Evolutionary conservation across 2,888 invertebrate genomes (phyloP).

Genomic region (Drosophila helvetica): DNA sequence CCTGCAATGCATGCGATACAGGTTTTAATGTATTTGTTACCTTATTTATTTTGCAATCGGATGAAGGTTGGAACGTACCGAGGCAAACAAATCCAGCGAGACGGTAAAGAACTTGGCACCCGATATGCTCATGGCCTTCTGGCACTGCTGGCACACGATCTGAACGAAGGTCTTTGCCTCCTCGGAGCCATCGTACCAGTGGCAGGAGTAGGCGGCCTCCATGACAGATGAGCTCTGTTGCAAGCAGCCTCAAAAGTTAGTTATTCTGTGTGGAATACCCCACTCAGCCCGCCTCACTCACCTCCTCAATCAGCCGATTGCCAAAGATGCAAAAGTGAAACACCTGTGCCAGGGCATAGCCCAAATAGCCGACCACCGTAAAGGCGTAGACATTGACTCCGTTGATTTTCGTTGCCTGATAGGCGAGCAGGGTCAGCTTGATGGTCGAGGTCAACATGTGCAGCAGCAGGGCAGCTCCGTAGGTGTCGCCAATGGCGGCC

Average conservation of each 20-base stretch:
- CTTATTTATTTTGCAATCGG: conserved; percentile 1
- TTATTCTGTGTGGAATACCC: not conserved
- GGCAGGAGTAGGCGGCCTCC: conserved; percentile 95
- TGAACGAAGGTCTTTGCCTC: conserved; percentile 96
- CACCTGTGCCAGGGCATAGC: conserved; percentile 92
- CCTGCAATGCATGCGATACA: conserved; percentile 85
- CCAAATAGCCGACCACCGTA: conserved; percentile 90
- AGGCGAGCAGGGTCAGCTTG: conserved; percentile 91
- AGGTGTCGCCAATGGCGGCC: conserved; percentile 92
- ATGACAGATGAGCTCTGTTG: conserved; percentile 94
- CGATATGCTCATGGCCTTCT: conserved; percentile 94
- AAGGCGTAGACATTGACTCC: conserved; percentile 91
- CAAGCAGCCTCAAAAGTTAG: not conserved
- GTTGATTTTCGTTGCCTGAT: conserved; percentile 94
- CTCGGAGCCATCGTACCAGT: conserved; percentile 95
- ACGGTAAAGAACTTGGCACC: conserved; percentile 96
- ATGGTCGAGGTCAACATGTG: conserved; percentile 95
- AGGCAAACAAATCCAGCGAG: conserved; percentile 93
- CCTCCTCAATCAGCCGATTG: conserved; percentile 94
- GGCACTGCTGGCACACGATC: conserved; percentile 95
- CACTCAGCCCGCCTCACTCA: conserved; percentile 74
- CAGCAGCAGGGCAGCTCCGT: conserved; percentile 91
- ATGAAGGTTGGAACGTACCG: conserved; percentile 89
- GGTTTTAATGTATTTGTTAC: conserved; percentile 24
- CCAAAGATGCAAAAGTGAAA: conserved; percentile 95